Conservation (phyloP, 1,140 invertebrate genomes). For the Drosophila ambigua region DNA sequence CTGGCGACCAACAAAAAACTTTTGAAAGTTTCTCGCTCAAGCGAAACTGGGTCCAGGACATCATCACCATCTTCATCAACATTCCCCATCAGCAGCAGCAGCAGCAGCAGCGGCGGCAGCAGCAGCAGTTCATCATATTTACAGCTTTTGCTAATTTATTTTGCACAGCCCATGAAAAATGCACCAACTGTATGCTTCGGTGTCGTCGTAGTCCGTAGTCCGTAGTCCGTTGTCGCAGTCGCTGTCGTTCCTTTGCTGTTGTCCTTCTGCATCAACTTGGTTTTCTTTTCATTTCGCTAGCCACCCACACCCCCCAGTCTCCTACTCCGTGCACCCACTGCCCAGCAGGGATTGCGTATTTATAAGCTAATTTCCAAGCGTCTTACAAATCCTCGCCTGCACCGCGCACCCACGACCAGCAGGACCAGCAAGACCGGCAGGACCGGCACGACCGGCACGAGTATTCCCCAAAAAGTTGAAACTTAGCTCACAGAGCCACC, state of each 20-base stretch:
- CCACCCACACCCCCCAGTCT: background rate
- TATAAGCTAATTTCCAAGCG: conserved; percentile 74
- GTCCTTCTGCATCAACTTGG: conserved; percentile 30
- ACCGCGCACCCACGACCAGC: background rate
- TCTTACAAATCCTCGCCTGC: conserved; percentile 46
- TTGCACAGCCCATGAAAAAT: conserved; percentile 76
- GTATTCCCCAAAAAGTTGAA: conserved; percentile 3
- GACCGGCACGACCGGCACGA: too few species aligned
- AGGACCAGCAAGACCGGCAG: too few species aligned
- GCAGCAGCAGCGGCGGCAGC: conserved; percentile 18
- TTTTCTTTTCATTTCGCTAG: conserved; percentile 32
- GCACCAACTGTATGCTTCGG: conserved; percentile 47
- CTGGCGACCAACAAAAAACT: conserved; percentile 63
- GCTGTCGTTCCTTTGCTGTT: conserved; percentile 5
- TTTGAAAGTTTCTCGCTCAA: conserved; percentile 65
- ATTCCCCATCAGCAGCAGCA: background rate
- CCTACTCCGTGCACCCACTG: conserved; percentile 9
- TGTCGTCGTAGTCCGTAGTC: conserved; percentile 3
- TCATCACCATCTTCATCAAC: background rate
- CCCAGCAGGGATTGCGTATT: conserved; percentile 67
- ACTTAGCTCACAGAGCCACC: conserved; percentile 12
- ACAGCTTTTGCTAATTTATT: conserved; percentile 78
- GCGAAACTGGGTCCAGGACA: conserved; percentile 65
- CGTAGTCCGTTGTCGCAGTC: background rate
- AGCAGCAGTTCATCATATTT: conserved; percentile 78